Conservation (phyloP, 2,113 vertebrate species). For the Cricetomys ansorgei region DNA sequence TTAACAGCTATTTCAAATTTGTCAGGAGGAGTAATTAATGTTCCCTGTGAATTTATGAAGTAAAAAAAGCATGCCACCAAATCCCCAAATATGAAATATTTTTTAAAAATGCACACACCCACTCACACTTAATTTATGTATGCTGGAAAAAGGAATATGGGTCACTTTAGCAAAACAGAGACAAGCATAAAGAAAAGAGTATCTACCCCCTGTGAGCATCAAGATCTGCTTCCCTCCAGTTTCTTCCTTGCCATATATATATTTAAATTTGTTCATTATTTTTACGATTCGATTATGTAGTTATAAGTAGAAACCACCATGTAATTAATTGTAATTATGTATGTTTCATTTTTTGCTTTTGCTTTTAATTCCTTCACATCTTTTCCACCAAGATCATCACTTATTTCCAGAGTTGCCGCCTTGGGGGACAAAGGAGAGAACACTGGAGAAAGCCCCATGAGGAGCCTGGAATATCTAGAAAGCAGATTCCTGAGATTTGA, state of each 20-base stretch:
- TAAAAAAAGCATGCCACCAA: conserved; percentile 12
- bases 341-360: not conserved
- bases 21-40: not conserved
- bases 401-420: not conserved
- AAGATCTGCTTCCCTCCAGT: not conserved
- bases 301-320: not conserved
- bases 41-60: conserved; percentile 16
- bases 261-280: not conserved
- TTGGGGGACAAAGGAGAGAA: not conserved
- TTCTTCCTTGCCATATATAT: not conserved
- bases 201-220: not conserved
- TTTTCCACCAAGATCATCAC: not conserved
- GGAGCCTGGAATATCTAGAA: not conserved
- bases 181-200: not conserved
- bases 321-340: not conserved
- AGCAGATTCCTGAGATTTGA: not conserved
- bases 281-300: not conserved
- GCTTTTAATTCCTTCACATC: not conserved
- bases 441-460: not conserved
- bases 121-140: not conserved
- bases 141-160: conserved; percentile 17
- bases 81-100: not conserved
- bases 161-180: conserved; percentile 55
- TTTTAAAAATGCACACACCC: not conserved
- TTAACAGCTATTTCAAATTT: not conserved